Evolutionary conservation across 2,797 vertebrate genomes (phyloP).

Genomic region (Dicrostonyx torquatus): DNA sequence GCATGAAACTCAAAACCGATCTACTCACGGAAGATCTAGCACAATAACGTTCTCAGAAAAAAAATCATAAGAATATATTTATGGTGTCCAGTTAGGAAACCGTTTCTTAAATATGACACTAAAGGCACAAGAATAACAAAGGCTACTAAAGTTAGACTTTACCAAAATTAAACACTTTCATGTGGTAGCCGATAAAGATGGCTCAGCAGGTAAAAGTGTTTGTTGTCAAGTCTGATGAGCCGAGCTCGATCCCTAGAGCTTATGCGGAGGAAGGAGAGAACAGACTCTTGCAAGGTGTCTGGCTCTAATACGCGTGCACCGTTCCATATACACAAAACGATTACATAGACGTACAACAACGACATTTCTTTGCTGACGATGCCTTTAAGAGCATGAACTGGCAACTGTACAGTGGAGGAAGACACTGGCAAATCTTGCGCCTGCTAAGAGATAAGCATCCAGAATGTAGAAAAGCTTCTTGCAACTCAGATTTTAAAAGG

Average conservation of each 20-base stretch:
- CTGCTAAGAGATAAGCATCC: not conserved
- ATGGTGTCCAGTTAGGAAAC: not conserved
- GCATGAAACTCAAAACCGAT: not conserved
- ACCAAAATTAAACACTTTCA: not conserved
- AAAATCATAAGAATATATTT: not conserved
- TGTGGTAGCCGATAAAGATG: not conserved
- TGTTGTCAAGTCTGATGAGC: not conserved
- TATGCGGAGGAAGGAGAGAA: not conserved
- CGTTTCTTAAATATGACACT: not conserved
- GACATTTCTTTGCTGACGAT: not conserved
- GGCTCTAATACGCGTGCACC: not conserved
- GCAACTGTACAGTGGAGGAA: not conserved
- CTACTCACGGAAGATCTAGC: not conserved
- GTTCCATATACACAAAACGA: not conserved
- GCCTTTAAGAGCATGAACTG: not conserved
- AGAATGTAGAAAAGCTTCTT: not conserved
- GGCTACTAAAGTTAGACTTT: not conserved
- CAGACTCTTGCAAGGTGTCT: not conserved
- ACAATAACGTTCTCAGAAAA: not conserved
- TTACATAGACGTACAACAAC: not conserved
- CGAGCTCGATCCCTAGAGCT: not conserved
- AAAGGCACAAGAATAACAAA: not conserved
- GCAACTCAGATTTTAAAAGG: not conserved
- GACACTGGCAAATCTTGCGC: not conserved
- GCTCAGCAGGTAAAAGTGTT: not conserved